Evolutionary conservation across 2,888 invertebrate genomes (phyloP).

Genomic region (Lordiphosa andalusiaca): DNA sequence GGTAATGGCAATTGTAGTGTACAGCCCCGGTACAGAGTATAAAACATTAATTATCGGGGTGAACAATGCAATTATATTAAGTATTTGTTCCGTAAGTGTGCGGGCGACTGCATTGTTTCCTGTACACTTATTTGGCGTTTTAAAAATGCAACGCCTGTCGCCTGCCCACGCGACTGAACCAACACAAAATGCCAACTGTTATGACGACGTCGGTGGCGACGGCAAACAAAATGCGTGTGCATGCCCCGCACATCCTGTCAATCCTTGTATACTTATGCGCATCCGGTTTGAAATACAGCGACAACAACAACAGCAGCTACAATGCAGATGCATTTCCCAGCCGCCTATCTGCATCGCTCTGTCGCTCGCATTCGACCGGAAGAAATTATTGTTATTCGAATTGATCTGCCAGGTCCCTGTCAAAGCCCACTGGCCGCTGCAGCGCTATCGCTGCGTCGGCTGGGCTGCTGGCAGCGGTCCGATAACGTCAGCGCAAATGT

Average conservation of each 20-base stretch:
- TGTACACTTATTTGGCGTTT: constrained; percentile 17
- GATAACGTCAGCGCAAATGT: constrained; percentile 67
- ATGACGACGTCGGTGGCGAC: constrained; percentile 19
- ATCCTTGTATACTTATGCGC: constrained; percentile 68
- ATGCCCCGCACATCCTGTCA: constrained; percentile 72
- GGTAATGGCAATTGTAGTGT: too few relatives aligned
- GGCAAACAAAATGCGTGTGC: constrained; percentile 55
- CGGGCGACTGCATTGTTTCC: constrained; percentile 6
- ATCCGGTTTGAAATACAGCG: constrained; percentile 56
- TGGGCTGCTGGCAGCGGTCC: constrained; percentile 46
- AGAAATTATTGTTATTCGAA: constrained; percentile 75
- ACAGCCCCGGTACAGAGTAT: too few relatives aligned
- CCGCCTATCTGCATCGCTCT: constrained; percentile 39
- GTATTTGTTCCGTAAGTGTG: background rate
- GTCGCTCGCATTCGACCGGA: constrained; percentile 59
- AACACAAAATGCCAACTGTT: constrained; percentile 18
- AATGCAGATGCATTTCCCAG: constrained; percentile 49
- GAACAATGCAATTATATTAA: constrained; percentile 39
- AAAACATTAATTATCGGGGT: constrained; percentile 8
- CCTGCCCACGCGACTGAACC: constrained; percentile 9
- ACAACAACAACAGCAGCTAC: constrained; percentile 9
- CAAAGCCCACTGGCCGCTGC: constrained; percentile 15
- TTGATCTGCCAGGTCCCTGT: constrained; percentile 61
- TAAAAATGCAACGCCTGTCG: constrained; percentile 15
- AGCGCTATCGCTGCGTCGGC: constrained; percentile 46